These are phyloP conservation scores for Hippocampus abdominalis DNA, from an alignment of 2,113 vertebrate species.

Conservation along the genomic window DNA sequence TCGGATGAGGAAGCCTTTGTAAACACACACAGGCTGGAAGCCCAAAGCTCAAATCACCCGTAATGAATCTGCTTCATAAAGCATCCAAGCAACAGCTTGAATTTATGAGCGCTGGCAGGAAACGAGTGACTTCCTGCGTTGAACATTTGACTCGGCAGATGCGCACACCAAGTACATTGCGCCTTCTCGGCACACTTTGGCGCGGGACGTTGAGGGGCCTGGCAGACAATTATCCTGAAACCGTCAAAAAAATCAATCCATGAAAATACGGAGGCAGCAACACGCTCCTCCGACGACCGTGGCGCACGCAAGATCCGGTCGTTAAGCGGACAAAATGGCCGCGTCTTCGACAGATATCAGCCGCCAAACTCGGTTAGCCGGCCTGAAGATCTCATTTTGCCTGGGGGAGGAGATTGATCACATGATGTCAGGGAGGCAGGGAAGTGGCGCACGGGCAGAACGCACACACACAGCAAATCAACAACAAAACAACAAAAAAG, in stretches of 20 bases:
- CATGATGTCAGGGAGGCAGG: conserved; percentile 52
- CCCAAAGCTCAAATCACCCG: conserved; percentile 8
- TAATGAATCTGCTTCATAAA: conserved; percentile 27
- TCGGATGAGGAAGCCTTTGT: background rate
- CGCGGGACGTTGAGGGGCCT: background rate
- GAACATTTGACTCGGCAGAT: conserved; percentile 22
- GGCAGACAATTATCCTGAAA: background rate
- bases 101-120: conserved; percentile 4
- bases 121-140: conserved; percentile 19
- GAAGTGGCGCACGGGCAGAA: conserved; percentile 27
- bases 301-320: conserved; percentile 30
- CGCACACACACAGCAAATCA: conserved; percentile 33
- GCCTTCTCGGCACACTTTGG: background rate
- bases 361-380: conserved; percentile 47
- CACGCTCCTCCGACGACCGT: background rate
- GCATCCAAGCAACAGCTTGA: background rate
- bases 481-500: conserved; percentile 30
- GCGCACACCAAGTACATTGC: conserved; percentile 37
- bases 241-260: background rate
- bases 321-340: conserved; percentile 56
- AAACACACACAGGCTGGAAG: background rate
- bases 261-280: background rate
- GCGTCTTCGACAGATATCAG: conserved; percentile 47
- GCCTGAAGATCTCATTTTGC: conserved; percentile 51
- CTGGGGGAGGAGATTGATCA: conserved; percentile 32